Evolutionary conservation across 2,888 invertebrate species (phyloP).

Genomic region (Drosophila helvetica): DNA sequence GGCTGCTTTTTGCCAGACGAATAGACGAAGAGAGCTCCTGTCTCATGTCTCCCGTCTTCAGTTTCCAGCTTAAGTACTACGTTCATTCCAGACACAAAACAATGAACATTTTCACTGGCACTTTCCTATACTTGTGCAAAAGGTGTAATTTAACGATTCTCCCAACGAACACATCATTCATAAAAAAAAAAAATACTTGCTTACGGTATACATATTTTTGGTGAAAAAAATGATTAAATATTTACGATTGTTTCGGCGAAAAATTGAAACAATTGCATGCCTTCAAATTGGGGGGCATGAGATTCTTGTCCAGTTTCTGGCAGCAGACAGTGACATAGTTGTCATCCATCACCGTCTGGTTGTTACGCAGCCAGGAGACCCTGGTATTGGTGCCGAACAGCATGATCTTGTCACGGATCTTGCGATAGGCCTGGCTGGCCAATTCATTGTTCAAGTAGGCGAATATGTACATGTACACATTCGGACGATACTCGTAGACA

Average conservation of each 20-base stretch:
- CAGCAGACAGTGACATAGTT: constrained; percentile 17
- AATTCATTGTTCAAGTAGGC: constrained; percentile 73
- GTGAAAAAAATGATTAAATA: not conserved
- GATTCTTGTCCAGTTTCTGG: constrained; percentile 4
- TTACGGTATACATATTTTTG: no score
- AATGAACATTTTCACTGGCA: constrained; percentile 2
- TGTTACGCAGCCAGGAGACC: constrained; percentile 39
- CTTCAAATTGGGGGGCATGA: not conserved
- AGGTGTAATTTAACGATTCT: not conserved
- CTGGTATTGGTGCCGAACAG: constrained; percentile 33
- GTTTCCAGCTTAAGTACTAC: not conserved
- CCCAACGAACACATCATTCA: no score
- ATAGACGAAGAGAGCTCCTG: constrained; percentile 4
- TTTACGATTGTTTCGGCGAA: not conserved
- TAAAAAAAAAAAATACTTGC: not conserved
- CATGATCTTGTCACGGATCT: constrained; percentile 7
- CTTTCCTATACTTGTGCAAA: not conserved
- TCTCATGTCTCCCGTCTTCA: constrained; percentile 7
- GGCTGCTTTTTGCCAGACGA: constrained; percentile 40
- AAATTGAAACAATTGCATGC: constrained; percentile 42
- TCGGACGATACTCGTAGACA: constrained; percentile 44
- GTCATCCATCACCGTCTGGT: not conserved
- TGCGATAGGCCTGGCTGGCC: constrained; percentile 60
- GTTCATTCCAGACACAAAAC: constrained; percentile 9
- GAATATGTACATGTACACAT: constrained; percentile 62